Evolutionary conservation across 2,888 invertebrate species (phyloP).

Genomic region (Limnephilus lunatus): DNA sequence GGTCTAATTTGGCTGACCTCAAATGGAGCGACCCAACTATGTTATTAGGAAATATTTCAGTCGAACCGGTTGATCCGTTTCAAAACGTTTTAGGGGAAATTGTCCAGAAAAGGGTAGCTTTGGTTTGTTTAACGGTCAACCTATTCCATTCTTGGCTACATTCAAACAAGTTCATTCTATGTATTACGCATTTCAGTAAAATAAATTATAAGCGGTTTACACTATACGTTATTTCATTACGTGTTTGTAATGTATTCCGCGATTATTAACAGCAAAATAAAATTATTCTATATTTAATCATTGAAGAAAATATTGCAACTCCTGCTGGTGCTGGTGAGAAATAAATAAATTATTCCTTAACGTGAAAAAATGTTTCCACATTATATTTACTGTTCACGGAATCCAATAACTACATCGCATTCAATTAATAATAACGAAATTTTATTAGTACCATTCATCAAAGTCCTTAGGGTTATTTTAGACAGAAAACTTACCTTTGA

Average conservation of each 20-base stretch:
- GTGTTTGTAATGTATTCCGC: neutral
- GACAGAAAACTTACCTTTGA: no score
- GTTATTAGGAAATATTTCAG: neutral
- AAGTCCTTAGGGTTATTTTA: no score
- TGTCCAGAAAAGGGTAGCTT: conserved; percentile 2
- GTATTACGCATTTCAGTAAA: neutral
- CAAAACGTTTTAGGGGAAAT: conserved; percentile 11
- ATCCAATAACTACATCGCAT: no score
- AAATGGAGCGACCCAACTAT: neutral
- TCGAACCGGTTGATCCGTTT: neutral
- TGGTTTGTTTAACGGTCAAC: neutral
- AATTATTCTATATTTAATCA: no score
- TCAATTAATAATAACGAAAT: no score
- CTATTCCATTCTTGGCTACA: neutral
- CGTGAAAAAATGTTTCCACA: no score
- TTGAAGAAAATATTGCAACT: no score
- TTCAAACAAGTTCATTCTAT: neutral
- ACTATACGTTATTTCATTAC: neutral
- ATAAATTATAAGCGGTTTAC: neutral
- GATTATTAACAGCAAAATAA: no score
- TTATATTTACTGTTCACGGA: no score
- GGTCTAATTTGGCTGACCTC: conserved; percentile 11
- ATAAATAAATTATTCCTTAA: no score
- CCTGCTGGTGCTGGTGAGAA: no score
- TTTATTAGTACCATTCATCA: no score